These are phyloP conservation scores for Cariama cristata DNA, from an alignment of 2,113 vertebrate species.

Conservation along the genomic window DNA sequence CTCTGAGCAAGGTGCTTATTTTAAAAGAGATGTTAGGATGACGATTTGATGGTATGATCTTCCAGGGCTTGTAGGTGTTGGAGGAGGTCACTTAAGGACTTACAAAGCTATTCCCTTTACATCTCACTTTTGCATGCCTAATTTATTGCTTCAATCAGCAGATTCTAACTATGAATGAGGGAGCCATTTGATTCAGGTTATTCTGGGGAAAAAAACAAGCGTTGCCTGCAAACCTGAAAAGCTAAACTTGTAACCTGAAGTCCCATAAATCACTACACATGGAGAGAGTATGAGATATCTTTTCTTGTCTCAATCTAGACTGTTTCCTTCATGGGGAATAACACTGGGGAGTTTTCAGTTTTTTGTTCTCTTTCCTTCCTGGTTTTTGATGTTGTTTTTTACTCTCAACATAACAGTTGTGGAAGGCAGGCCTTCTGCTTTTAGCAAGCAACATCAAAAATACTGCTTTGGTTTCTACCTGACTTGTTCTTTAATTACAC, in stretches of 20 bases:
- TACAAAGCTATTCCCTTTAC: neutral
- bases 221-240: neutral
- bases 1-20: neutral
- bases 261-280: neutral
- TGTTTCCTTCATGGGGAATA: neutral
- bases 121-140: neutral
- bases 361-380: neutral
- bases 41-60: neutral
- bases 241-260: neutral
- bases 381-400: neutral
- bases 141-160: neutral
- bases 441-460: neutral
- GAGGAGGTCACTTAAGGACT: neutral
- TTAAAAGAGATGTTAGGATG: neutral
- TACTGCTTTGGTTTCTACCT: slow-evolving; percentile 43
- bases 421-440: neutral
- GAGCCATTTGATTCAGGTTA: neutral
- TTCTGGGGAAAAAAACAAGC: slow-evolving; percentile 24
- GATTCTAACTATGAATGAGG: neutral
- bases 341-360: neutral
- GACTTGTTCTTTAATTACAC: slow-evolving; percentile 67
- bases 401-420: neutral
- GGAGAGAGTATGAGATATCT: neutral
- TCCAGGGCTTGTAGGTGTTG: neutral
- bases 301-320: neutral